Evolutionary conservation across 2,888 invertebrate genomes (phyloP).

Genomic region (Lottia gigantea): DNA sequence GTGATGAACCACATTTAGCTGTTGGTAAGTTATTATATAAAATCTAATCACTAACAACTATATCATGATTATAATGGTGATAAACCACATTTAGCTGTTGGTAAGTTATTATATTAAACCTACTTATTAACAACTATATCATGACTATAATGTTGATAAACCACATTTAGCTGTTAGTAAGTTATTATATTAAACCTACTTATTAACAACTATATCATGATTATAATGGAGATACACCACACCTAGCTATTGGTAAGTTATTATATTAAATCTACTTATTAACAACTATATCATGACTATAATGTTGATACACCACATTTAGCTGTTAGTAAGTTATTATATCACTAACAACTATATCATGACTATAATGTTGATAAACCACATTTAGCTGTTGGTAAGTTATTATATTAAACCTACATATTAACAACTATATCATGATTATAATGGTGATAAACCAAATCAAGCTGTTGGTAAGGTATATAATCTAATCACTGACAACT

Average conservation of each 20-base stretch:
- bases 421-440: slow-evolving; percentile 44
- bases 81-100: slow-evolving; percentile 43
- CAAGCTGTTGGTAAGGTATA: slow-evolving; percentile 44
- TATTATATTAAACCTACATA: slow-evolving; percentile 22
- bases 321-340: no score
- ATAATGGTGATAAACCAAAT: slow-evolving; percentile 28
- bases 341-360: slow-evolving; percentile 40
- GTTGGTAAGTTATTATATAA: slow-evolving; percentile 38
- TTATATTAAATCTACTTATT: no score
- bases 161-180: no score
- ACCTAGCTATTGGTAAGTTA: no score
- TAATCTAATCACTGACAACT: no score
- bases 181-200: no score
- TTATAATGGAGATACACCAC: no score
- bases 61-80: slow-evolving; percentile 41
- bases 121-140: no score
- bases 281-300: no score
- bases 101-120: slow-evolving; percentile 28
- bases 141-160: no score
- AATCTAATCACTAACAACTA: slow-evolving; percentile 32
- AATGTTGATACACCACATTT: no score
- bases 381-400: slow-evolving; percentile 47
- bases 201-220: no score
- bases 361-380: slow-evolving; percentile 29
- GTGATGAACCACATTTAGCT: slow-evolving; percentile 36